Base-by-base conservation (phyloP, 2,888 invertebrate genomes). In the Drosophila macrospina region DNA sequence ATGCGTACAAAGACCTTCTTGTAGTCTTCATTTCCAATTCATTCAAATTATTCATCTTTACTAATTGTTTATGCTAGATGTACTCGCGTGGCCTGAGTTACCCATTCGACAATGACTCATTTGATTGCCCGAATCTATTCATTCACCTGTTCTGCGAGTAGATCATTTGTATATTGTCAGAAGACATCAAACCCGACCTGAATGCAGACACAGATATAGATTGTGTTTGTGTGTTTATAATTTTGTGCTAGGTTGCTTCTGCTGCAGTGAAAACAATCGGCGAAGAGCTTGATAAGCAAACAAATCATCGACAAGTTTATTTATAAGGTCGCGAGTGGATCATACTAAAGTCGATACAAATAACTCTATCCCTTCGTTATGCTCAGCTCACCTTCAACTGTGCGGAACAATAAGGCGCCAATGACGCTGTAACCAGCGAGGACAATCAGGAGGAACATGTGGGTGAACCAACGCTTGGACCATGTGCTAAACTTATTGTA, bases 401-500 rank as follows among this genome's bases (percentile, higher is more conserved):
- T 93, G 85, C 95, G 93, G 91, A 98, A 98, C 32, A 97, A 92
- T 47, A 95, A 92, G 1, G 97, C 98, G 28, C 98, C 98, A 30
- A 96, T 94, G 65, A 96, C 93, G 84, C 96, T 97, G 91, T 97
- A 98, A 56, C 95, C 91, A 57, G 95, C 92, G 68, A 98, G 94
- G 80, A 97, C 95, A 80, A 96, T 90, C 82, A 96, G 94, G 86
- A 98, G 93, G 91, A 97, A 97, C 69, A 97, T 94, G 92, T 98
- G 97, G 37, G 97, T 97, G 90, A 98, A 97, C 97, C 97, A 97
- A 89, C 94, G 94, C 86, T 94, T 95, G 1, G 97, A 97, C 93
- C 95, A 94, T 59, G 94, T 93, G 88, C 95, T 95, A 71, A 97
- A 93, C 93, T 95, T 96, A 74, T 95, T 95, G 90, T 96, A 96